Base-by-base conservation (phyloP, 2,888 invertebrate genomes). In the Zele albiditarsus region DNA sequence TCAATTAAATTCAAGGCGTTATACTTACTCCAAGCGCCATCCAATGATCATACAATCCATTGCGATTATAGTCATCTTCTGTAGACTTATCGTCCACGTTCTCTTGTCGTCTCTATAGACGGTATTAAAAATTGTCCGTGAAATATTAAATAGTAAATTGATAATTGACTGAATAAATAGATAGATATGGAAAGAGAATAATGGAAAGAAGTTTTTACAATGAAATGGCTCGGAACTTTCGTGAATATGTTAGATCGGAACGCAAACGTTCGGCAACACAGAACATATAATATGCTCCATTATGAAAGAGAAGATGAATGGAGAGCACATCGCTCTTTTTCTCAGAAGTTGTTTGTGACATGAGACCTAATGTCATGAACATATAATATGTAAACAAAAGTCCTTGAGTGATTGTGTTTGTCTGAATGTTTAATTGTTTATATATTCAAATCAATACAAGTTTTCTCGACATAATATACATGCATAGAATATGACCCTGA, bases 1-100 rank as follows among this genome's bases (percentile, higher is more conserved):
- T 28, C 25, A 31, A 62, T 27, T 0, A 28, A 14, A 28, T 28
- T 14, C 2, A 62, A 16, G 14, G 3, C 3, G 3, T 60, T 33
- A 38, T 20, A 82, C 83, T 85, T 79, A 89, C 88, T 84, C 87
- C 84, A 67, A 86, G 79, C 23, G 88, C 87, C 85, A 88, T 86
- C 78, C 88, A 84, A 81, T 86, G 86, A 82, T 84, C 85, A 71
- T 85, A 86, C n/a, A 80, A 82, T 12, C 81, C 84, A 65, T 84
- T 81, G 60, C 83, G 81, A 73, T 77, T 82, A 79, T 83, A 83
- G 76, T 88, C 88, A 82, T 86, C 86, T 74, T 84, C 82, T 75
- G 86, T 85, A 71, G 82, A 77, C 73, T 87, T 87, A 80, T 83
- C 85, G 78, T 82, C 83, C 74, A 84, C 83, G 77, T 86, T 87